phyloP scores from a whole-genome alignment of 2,113 vertebrate genomes.

The Martes martes region DNA sequence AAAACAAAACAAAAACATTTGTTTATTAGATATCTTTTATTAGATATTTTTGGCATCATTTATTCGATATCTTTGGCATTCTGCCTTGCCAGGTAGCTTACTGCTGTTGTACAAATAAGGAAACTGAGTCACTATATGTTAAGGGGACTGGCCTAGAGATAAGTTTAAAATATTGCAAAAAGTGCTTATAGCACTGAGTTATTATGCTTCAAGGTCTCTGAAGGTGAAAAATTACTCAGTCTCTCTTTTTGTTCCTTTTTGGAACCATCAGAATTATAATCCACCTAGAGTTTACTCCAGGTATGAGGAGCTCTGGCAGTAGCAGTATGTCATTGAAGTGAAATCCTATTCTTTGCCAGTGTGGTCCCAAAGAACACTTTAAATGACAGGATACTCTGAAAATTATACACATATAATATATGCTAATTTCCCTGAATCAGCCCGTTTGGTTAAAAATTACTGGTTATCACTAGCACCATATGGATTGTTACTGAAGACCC shows the following conservation, averaged over 20 bases:
- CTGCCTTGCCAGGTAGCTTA: conserved; percentile 27
- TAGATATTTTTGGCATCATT: neutral
- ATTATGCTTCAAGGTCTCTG: conserved; percentile 38
- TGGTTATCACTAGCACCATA: neutral
- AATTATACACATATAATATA: neutral
- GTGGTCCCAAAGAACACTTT: neutral
- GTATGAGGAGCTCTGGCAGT: conserved; percentile 23
- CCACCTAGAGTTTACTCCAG: conserved; percentile 41
- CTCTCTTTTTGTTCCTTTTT: conserved; percentile 43
- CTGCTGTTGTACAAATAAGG: conserved; percentile 36
- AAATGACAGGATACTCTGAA: conserved; percentile 29
- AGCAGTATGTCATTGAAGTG: conserved; percentile 42
- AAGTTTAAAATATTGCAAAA: conserved; percentile 54
- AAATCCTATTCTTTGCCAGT: conserved; percentile 42
- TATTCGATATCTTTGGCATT: neutral
- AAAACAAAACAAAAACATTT: neutral
- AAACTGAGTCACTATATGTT: conserved; percentile 41
- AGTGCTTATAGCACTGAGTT: conserved; percentile 31
- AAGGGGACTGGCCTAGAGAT: conserved; percentile 11
- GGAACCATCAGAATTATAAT: conserved; percentile 54
- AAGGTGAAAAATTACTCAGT: conserved; percentile 45
- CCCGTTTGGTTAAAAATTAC: conserved; percentile 13
- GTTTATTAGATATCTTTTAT: neutral
- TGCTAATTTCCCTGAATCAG: conserved; percentile 27
- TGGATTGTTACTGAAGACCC: neutral